Evolutionary conservation across 1,140 invertebrate species (phyloP), one percentile per base, ranked within the genome.

Genomic region (Pissodes strobi): DNA sequence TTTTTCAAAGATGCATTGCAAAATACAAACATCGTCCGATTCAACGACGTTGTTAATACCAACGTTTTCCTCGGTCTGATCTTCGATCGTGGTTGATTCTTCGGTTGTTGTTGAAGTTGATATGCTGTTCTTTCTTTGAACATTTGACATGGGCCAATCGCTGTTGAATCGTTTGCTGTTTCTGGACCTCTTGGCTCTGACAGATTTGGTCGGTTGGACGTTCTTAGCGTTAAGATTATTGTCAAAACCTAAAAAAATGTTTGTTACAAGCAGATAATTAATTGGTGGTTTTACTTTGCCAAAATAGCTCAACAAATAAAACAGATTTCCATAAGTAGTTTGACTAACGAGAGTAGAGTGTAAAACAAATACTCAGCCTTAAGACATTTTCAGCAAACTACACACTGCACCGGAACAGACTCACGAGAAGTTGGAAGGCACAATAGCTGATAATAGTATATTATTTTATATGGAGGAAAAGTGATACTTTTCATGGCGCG

Each of bases 1-100:
- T 58, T 66, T 64, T 19, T 64, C 57, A 60, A 69, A 59, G 5
- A 71, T 48, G 48, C 70, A 71, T 19, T 66, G 57, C 19, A 69
- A 13, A 4, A 64, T 49, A 41, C 70, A 71, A 15, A 27, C 41
- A 13, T 68, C 62, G 6, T 34, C 34, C 10, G 46, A 19, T 27
- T 49, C 63, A 39, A 43, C 30, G 13, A 58, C 27, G 23, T 39
- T 70, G 34, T 34, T 45, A 34, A 6, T 34, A 6, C 5, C 5
- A n/a, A n/a, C n/a, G 21, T 48, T 51, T 17, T 43, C 53, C 5
- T 63, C 30, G 10, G 34, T 61, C 46, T 63, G 22, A 38, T 55
- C 18, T 30, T 59, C 38, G 9, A 62, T 39, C 1, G 41, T 48
- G 30, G 18, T 61, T 22, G 13, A 19, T 41, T 63, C 48, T 59